Evolutionary conservation across 2,888 invertebrate species (phyloP).

Genomic region (Ichneumon xanthorius): DNA sequence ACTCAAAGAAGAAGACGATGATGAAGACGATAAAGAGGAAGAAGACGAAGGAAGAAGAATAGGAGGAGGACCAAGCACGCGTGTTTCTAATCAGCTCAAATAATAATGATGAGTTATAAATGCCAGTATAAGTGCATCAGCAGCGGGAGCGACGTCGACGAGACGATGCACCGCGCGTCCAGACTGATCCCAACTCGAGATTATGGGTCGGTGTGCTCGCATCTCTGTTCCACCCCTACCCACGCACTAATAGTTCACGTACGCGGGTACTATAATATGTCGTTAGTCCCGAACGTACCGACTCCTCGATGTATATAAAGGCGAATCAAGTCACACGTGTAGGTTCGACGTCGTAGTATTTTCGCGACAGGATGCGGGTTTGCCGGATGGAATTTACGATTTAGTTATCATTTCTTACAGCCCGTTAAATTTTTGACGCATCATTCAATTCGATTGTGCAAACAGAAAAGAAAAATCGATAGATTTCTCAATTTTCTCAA

Average conservation of each 20-base stretch:
- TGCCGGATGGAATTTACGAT: not conserved
- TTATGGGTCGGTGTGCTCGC: conserved; percentile 75
- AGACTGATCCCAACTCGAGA: conserved; percentile 81
- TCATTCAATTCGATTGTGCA: not conserved
- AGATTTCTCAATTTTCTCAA: too few species aligned
- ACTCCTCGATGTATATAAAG: conserved; percentile 28
- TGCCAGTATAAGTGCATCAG: conserved; percentile 71
- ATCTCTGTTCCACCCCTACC: conserved; percentile 74
- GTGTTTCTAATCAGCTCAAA: conserved; percentile 81
- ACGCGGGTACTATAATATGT: conserved; percentile 53
- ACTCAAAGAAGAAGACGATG: conserved; percentile 49
- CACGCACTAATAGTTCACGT: conserved; percentile 71
- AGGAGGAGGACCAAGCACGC: conserved; percentile 68
- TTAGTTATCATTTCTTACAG: not conserved
- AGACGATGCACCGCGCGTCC: conserved; percentile 70
- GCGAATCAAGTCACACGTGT: conserved; percentile 3
- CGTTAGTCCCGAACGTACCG: conserved; percentile 34
- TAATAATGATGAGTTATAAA: conserved; percentile 82
- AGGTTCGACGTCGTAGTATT: not conserved
- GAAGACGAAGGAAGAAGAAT: conserved; percentile 53
- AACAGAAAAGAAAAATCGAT: not conserved
- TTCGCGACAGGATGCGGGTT: conserved; percentile 10
- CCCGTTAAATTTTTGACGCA: not conserved
- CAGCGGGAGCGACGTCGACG: conserved; percentile 58
- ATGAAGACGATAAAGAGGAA: conserved; percentile 54